These are phyloP conservation scores for Nycticorax nycticorax DNA, from an alignment of 2,113 vertebrate species.

Conservation along the genomic window DNA sequence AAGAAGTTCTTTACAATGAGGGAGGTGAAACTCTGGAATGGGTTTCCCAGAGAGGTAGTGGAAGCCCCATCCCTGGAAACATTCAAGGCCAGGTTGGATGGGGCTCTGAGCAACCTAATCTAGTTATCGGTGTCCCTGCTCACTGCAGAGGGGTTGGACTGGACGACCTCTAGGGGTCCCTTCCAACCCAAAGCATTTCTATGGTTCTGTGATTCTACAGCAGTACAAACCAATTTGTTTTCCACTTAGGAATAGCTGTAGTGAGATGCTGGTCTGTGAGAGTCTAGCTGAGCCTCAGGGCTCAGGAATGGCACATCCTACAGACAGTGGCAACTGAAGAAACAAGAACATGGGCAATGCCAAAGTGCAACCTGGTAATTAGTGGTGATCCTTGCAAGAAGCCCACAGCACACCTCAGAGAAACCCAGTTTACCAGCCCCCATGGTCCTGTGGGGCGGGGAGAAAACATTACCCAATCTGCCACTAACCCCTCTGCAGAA, in stretches of 20 bases:
- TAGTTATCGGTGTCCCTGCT: too few relatives aligned
- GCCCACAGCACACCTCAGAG: not conserved
- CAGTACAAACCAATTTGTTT: not conserved
- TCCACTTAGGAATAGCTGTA: not conserved
- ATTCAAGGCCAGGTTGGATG: too few relatives aligned
- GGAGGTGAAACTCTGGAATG: too few relatives aligned
- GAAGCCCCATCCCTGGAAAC: too few relatives aligned
- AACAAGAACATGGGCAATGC: not conserved
- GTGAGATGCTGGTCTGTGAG: not conserved
- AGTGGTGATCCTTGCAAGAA: not conserved
- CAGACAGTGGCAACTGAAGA: not conserved
- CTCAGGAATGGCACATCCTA: not conserved
- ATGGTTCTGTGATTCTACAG: too few relatives aligned
- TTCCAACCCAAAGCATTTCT: too few relatives aligned
- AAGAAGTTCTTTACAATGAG: too few relatives aligned
- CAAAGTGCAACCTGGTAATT: not conserved
- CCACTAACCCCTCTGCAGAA: not conserved
- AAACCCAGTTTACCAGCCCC: not conserved
- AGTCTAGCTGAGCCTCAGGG: not conserved
- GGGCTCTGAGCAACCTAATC: too few relatives aligned
- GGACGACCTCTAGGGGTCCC: too few relatives aligned
- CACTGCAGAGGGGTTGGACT: too few relatives aligned
- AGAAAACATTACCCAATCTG: not conserved
- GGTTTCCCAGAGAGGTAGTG: too few relatives aligned
- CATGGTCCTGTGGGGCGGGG: fast-evolving